Evolutionary conservation across 2,888 invertebrate genomes (phyloP), one percentile per base, ranked within the genome.

Genomic region (Euzophera pinguis): DNA sequence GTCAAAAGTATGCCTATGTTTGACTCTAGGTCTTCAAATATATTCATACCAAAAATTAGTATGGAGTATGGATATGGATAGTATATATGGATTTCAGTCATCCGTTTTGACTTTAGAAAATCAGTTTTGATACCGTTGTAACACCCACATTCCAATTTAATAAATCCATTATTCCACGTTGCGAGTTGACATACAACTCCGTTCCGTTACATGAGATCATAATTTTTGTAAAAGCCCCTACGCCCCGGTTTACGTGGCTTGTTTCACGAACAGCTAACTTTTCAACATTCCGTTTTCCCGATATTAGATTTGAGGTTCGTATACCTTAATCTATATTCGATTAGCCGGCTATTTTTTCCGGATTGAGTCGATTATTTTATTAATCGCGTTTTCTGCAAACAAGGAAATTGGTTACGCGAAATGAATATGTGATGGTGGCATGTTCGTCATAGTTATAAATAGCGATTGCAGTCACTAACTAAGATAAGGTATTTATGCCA

Each of bases 161-260:
- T 3, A 22, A 22, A 22, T 5, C 37, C 5, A 12, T 12, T 16
- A 16, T 14, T 14, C 9, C 3, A 39, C 16, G 14, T 16, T 9
- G 8, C 39, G 39, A 39, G 39, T 39, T 39, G 39, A 38, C 13
- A 12, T 12, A 12, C 13, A 8, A 12, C 22, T 10, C 12, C 9
- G 9, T 14, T 6, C 58, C 64, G 60, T 64, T 63, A 64, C 65
- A 63, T 64, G 67, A 71, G 71, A 78, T 77, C 75, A 79, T 78
- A 83, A 73, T 78, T 82, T 81, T 75, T 75, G 74, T 69, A 77
- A 77, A 77, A 71, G 72, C 69, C 75, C 68, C 69, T 72, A 72
- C 64, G 72, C 74, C 69, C 72, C 67, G 63, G 57, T 7, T 10
- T 74, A 75, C 81, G 78, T 78, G 78, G 69, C 67, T 59, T 60